Evolutionary conservation across 2,888 invertebrate species (phyloP).

Genomic region (Dryobotodes eremita): DNA sequence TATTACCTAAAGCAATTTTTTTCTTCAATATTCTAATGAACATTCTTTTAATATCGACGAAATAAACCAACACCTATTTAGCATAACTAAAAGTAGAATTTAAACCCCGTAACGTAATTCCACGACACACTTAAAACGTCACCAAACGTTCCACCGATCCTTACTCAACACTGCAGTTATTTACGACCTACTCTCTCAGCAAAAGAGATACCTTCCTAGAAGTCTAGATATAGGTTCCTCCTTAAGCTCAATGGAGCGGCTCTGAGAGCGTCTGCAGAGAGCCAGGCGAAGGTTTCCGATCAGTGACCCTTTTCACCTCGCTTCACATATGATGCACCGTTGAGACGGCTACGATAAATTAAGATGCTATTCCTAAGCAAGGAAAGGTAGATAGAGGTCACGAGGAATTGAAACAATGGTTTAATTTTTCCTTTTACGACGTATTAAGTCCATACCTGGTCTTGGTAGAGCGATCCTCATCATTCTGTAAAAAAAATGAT

Average conservation of each 20-base stretch:
- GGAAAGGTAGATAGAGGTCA: neutral
- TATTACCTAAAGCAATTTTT: neutral
- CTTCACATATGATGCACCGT: slow-evolving; percentile 45
- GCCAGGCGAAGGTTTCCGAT: slow-evolving; percentile 37
- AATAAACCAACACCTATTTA: neutral
- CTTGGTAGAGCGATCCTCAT: neutral
- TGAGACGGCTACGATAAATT: slow-evolving; percentile 1
- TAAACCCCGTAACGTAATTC: neutral
- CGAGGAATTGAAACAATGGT: neutral
- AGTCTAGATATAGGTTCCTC: slow-evolving; percentile 20
- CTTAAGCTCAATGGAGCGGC: slow-evolving; percentile 52
- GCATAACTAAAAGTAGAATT: neutral
- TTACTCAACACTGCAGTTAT: neutral
- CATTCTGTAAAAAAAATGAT: neutral
- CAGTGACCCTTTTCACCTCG: slow-evolving; percentile 42
- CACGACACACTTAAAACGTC: neutral
- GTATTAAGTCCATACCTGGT: neutral
- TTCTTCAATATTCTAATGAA: neutral
- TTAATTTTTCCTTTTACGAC: neutral
- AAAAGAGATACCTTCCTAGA: slow-evolving; percentile 22
- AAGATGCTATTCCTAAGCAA: neutral
- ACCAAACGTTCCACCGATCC: neutral
- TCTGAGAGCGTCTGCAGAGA: slow-evolving; percentile 38
- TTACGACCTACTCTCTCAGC: neutral
- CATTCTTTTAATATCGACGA: neutral